Percentiles rank a stretch among this genome's conserved stretches.
Evolutionary conservation across 2,888 invertebrate genomes (phyloP).

Genomic region (Ethmia dodecea): DNA sequence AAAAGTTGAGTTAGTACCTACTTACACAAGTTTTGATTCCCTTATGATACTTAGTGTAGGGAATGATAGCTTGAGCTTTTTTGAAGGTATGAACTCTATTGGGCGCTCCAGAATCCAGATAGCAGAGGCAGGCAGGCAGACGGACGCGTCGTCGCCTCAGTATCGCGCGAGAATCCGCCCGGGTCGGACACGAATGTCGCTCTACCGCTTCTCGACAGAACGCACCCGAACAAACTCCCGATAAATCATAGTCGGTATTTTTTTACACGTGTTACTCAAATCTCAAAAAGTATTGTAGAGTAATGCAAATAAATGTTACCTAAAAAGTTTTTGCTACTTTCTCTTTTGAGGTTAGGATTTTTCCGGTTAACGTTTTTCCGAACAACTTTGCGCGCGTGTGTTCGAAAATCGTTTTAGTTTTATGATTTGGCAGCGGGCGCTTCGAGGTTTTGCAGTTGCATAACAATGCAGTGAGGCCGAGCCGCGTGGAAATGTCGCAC

Average conservation of each 20-base stretch:
- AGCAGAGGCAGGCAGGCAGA: slow-evolving; percentile 26
- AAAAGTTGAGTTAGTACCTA: too few relatives aligned
- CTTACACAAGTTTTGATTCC: too few relatives aligned
- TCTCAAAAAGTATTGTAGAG: slow-evolving; percentile 45
- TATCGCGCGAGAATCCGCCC: slow-evolving; percentile 57
- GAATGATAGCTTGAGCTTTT: slow-evolving; percentile 39
- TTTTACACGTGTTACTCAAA: slow-evolving; percentile 41
- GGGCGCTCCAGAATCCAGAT: slow-evolving; percentile 39
- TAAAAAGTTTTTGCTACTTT: slow-evolving; percentile 26
- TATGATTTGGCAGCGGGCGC: slow-evolving; percentile 47
- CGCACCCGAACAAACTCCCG: slow-evolving; percentile 50
- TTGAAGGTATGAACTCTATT: slow-evolving; percentile 48
- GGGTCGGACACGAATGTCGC: slow-evolving; percentile 49
- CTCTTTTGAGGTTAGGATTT: slow-evolving; percentile 48
- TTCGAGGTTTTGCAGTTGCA: slow-evolving; percentile 53
- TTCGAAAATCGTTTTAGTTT: slow-evolving; percentile 38
- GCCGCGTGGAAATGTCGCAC: slow-evolving; percentile 57
- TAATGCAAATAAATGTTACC: slow-evolving; percentile 30
- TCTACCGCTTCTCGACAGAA: slow-evolving; percentile 28
- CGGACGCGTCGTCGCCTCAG: slow-evolving; percentile 33
- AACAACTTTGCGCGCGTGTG: slow-evolving; percentile 24
- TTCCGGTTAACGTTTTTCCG: slow-evolving; percentile 46
- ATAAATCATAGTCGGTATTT: slow-evolving; percentile 50
- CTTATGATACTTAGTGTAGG: too few relatives aligned
- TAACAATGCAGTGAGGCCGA: slow-evolving; percentile 67